Conservation (phyloP, 2,797 vertebrate species). For the Crenuchus spilurus region DNA sequence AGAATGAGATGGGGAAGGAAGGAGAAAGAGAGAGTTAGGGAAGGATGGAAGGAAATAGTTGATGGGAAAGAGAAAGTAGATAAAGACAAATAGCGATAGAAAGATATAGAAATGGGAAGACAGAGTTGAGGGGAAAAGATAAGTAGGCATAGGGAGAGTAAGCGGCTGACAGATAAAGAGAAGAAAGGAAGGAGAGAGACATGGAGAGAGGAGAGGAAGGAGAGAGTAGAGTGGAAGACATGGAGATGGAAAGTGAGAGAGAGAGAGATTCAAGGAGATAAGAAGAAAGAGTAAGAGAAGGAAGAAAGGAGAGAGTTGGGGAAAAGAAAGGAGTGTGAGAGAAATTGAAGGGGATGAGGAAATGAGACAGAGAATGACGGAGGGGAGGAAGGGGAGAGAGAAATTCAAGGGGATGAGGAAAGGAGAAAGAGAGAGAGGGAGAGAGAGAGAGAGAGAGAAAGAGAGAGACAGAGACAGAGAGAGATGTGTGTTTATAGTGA, state of each 20-base stretch:
- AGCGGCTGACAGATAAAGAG: neutral
- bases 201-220: neutral
- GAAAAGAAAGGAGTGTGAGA: neutral
- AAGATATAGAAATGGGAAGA: neutral
- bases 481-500: constrained; percentile 67
- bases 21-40: too few relatives aligned
- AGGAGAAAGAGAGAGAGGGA: neutral
- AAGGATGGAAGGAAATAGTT: too few relatives aligned
- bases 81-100: neutral
- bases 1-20: too few relatives aligned
- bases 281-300: neutral
- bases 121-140: neutral
- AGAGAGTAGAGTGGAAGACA: neutral
- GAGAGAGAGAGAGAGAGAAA: constrained; percentile 40
- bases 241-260: constrained; percentile 26
- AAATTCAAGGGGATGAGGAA: too few relatives aligned
- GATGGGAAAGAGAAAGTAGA: neutral
- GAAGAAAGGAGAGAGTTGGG: too few relatives aligned
- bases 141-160: neutral
- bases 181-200: neutral
- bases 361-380: constrained; percentile 42
- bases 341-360: neutral
- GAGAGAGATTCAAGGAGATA: too few relatives aligned
- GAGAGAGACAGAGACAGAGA: constrained; percentile 15
- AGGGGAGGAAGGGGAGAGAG: constrained; percentile 14